Evolutionary conservation across 2,888 invertebrate genomes (phyloP), one percentile per base, ranked within the genome.

Genomic region (Athalia circularis): DNA sequence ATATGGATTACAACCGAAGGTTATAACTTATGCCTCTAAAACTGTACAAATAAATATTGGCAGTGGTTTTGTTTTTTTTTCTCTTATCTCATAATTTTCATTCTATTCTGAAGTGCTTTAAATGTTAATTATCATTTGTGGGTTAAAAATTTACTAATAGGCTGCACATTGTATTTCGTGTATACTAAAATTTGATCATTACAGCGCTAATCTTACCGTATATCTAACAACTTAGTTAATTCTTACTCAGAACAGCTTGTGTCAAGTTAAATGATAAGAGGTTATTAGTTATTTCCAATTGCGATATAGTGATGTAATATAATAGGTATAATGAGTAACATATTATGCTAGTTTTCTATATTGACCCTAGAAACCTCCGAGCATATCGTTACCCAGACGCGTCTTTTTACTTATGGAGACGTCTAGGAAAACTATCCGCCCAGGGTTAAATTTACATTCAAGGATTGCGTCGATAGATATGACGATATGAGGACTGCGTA

Each of bases 11-110:
- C 15, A n/a, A 13, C 8, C 8, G 8, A 8, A 13, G 15, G 8
- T 29, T 62, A 13, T 54, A 57, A 57, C 57, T 54, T 54, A 54
- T 70, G 29, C n/a, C 57, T n/a, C 57, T 70, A 47, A 70, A 70
- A 50, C 70, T 70, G 43, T 70, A 70, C 70, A 70, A 70, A 57
- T 70, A 70, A 70, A 70, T 57, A 70, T 50, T 70, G 70, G 70
- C 70, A 70, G 70, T 70, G 70, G 70, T 54, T 3, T 45, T 43
- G 9, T 61, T 61, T 61, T 61, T 6, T 13, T 61, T 61, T 61
- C 13, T 61, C 13, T 61, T 61, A n/a, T 4, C 11, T 0, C 52
- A 57, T 70, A 70, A 70, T 70, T 70, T 11, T 43, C 70, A 29
- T 57, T 54, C 52, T 54, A 67, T 15, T 67, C 15, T 54, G 54